Base-by-base conservation (phyloP, 2,113 vertebrate species). In the Poecilia latipinna region DNA sequence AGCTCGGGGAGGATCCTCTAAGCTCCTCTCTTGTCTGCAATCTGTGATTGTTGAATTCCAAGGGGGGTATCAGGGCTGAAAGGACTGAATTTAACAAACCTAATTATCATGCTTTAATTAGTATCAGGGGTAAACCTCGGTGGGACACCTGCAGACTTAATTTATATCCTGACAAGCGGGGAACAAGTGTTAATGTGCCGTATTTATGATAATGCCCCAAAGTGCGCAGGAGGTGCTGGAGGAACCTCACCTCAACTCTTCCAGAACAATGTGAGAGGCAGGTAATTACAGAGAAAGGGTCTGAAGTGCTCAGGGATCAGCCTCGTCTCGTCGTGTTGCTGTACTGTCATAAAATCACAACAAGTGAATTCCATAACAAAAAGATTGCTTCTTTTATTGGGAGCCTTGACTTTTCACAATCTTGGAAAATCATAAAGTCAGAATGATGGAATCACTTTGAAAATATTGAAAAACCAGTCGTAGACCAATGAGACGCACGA, bases 101-200 rank as follows among this genome's bases (percentile, higher is more conserved):
- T 99, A 98, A 99, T 99, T 99, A 99, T 99, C 96, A 96, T 96
- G 95, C 94, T 96, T 99, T 98, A 99, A 99, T 99, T 99, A 99
- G 97, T 97, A 97, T 95, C 97, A 97, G 96, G 97, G 97, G 97
- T 98, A 97, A 97, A 97, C 96, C 97, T 97, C 96, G 90, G 94
- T 94, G 96, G 97, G 97, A 98, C 97, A 99, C 96, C 97, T 98
- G 97, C 97, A 98, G 97, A 98, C 96, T 99, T 98, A 98, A 99
- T 99, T 99, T 99, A 98, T 98, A 97, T 97, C 96, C 97, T 99
- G 97, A 98, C 97, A 98, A 92, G 96, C 95, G 94, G 95, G 95
- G 97, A 99, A 99, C 97, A 99, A 98, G 96, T 99, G 97, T 99
- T 99, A 99, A 99, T 98, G 96, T 96, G 96, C 96, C 95, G 95